Conservation (phyloP, 1,140 invertebrate species). For the Aculops lycopersici region DNA sequence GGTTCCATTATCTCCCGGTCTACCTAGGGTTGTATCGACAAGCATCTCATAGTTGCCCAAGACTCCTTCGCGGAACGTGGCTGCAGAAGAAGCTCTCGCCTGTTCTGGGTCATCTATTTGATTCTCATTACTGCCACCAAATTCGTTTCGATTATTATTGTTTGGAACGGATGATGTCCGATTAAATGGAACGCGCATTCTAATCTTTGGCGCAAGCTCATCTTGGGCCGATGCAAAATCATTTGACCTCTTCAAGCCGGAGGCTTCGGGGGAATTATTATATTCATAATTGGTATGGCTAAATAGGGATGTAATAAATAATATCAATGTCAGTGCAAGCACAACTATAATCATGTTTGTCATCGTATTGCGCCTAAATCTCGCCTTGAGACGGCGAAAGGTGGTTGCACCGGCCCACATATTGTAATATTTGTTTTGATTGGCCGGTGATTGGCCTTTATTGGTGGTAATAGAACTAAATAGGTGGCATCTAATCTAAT, state of each 20-base stretch:
- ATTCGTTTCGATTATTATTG: no score
- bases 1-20: slow-evolving; percentile 7
- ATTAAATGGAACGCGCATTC: background rate
- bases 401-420: background rate
- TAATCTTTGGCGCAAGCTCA: background rate
- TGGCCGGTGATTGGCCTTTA: no score
- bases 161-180: background rate
- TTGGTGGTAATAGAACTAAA: no score
- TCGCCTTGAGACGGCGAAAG: background rate
- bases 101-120: background rate
- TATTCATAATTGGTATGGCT: no score
- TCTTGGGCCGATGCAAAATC: background rate
- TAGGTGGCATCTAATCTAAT: no score
- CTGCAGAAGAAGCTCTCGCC: background rate
- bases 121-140: background rate
- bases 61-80: background rate
- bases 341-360: background rate
- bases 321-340: background rate
- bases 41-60: background rate
- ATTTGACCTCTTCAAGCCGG: no score
- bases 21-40: background rate
- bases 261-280: no score
- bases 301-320: background rate
- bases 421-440: background rate
- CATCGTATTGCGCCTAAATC: background rate